Evolutionary conservation across 2,113 vertebrate species (phyloP).

Genomic region (Leptodactylus fuscus): DNA sequence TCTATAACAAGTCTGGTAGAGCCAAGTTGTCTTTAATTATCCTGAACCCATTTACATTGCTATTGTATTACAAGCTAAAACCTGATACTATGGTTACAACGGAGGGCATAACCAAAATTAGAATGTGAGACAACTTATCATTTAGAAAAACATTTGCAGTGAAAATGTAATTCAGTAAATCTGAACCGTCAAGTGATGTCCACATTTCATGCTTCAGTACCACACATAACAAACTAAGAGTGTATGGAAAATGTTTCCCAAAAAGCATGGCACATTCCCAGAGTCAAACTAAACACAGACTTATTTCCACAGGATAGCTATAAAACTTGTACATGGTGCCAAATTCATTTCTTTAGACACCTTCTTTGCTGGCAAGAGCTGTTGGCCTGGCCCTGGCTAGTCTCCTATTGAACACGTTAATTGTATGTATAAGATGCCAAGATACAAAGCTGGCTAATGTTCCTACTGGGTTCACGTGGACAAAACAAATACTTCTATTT

Average conservation of each 20-base stretch:
- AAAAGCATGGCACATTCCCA: slow-evolving; percentile 56
- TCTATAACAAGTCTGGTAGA: background rate
- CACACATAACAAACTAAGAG: slow-evolving; percentile 21
- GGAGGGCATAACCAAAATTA: background rate
- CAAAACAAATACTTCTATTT: slow-evolving; percentile 16
- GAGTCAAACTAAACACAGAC: slow-evolving; percentile 65
- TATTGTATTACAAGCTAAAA: background rate
- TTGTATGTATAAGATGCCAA: slow-evolving; percentile 52
- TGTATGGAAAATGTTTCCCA: slow-evolving; percentile 57
- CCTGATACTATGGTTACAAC: background rate
- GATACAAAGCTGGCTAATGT: slow-evolving; percentile 61
- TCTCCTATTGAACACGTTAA: slow-evolving; percentile 60
- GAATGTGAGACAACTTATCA: background rate
- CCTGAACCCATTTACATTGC: background rate
- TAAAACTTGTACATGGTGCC: slow-evolving; percentile 50
- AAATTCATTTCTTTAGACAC: slow-evolving; percentile 66
- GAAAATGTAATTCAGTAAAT: background rate
- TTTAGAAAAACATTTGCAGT: background rate
- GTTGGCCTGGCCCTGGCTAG: slow-evolving; percentile 60
- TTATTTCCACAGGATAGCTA: slow-evolving; percentile 71
- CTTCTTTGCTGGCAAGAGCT: slow-evolving; percentile 65
- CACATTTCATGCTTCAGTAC: slow-evolving; percentile 44
- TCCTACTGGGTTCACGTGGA: slow-evolving; percentile 54
- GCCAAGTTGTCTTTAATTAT: background rate
- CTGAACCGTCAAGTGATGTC: slow-evolving; percentile 46